These are phyloP conservation scores for Aldrovandia affinis DNA, from an alignment of 2,797 vertebrate genomes.

Conservation along the genomic window DNA sequence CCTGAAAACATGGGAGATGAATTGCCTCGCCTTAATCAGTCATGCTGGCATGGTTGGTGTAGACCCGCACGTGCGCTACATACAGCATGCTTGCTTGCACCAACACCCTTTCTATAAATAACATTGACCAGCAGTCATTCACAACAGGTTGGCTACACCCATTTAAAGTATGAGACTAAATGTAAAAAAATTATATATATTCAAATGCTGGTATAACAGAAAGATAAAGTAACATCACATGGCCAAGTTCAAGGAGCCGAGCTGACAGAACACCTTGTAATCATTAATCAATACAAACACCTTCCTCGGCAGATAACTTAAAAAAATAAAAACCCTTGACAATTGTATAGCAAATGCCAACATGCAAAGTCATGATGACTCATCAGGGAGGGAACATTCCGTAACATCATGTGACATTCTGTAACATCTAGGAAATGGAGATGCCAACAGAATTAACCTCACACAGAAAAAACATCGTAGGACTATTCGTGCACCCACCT, in stretches of 20 bases:
- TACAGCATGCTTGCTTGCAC: background rate
- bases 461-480: slow-evolving; percentile 41
- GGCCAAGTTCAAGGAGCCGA: background rate
- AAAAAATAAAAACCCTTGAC: background rate
- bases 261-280: background rate
- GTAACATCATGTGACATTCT: background rate
- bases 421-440: background rate
- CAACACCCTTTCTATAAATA: background rate
- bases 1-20: background rate
- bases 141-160: background rate
- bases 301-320: background rate
- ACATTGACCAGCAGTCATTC: background rate
- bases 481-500: slow-evolving; percentile 33
- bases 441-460: background rate
- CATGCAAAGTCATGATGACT: background rate
- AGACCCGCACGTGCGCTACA: background rate
- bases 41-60: background rate
- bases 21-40: background rate
- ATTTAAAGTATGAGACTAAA: background rate
- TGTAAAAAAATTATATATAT: background rate
- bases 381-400: background rate
- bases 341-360: background rate
- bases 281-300: background rate
- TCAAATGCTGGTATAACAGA: background rate
- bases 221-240: background rate